Percentiles rank a stretch among this genome's conserved stretches.
Evolutionary conservation across 2,888 invertebrate genomes (phyloP).

Genomic region (Carterocephalus palaemon): DNA sequence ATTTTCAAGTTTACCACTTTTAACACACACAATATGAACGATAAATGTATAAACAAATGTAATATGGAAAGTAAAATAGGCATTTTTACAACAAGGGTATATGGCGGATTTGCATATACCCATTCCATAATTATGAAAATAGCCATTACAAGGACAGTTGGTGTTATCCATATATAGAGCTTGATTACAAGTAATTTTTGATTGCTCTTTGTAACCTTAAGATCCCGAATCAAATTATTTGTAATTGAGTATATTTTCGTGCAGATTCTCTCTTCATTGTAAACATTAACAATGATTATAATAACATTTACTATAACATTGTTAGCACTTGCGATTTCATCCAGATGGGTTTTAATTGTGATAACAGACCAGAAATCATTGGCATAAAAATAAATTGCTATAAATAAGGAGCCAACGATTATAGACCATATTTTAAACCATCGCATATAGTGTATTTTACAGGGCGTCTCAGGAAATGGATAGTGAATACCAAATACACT

Average conservation of each 20-base stretch:
- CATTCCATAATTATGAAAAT: conserved; percentile 40
- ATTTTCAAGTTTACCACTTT: conserved; percentile 42
- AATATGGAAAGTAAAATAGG: conserved; percentile 44
- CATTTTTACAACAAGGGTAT: conserved; percentile 40
- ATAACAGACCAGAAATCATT: conserved; percentile 29
- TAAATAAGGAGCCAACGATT: conserved; percentile 29
- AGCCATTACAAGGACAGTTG: conserved; percentile 33
- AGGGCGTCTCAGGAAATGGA: conserved; percentile 32
- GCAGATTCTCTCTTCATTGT: conserved; percentile 32
- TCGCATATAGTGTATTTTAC: conserved; percentile 8
- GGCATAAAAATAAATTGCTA: conserved; percentile 31
- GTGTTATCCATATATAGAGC: conserved; percentile 41
- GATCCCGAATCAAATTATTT: conserved; percentile 30
- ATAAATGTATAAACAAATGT: conserved; percentile 48
- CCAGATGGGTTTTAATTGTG: conserved; percentile 37
- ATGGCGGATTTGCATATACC: conserved; percentile 35
- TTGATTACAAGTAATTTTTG: conserved; percentile 41
- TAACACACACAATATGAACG: conserved; percentile 40
- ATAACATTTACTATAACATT: conserved; percentile 38
- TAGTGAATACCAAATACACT: conserved; percentile 41
- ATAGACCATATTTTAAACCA: conserved; percentile 39
- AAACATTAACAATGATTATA: conserved; percentile 35
- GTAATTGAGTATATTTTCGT: conserved; percentile 37
- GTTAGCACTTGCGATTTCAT: conserved; percentile 38
- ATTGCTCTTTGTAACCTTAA: conserved; percentile 35